Conservation (phyloP, 2,797 vertebrate genomes). For the Onychomys arenicola region DNA sequence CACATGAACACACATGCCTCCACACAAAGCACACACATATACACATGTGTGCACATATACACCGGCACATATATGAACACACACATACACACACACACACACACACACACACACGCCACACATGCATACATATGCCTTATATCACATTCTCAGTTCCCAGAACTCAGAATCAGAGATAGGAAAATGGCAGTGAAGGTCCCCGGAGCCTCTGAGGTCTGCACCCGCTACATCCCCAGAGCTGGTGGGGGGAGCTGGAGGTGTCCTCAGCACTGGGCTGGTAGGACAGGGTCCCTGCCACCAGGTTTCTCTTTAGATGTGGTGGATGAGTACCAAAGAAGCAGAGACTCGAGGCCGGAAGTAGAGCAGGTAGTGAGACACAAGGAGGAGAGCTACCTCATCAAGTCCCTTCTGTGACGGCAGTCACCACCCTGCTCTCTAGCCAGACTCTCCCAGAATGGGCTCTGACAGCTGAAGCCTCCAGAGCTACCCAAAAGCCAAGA, state of each 20-base stretch:
- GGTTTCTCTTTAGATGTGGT: rapidly evolving
- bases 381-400: not conserved
- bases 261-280: not conserved
- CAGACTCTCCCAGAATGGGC: not conserved
- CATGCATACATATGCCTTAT: not conserved
- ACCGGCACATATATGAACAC: not conserved
- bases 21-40: not conserved
- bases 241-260: rapidly evolving
- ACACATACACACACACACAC: not conserved
- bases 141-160: not conserved
- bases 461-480: rapidly evolving
- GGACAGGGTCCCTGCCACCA: not conserved
- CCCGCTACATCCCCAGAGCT: not conserved
- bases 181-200: no score
- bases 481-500: not conserved
- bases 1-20: not conserved
- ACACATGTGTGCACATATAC: no score
- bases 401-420: not conserved
- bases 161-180: not conserved
- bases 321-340: not conserved
- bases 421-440: rapidly evolving
- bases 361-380: no score
- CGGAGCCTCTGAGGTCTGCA: not conserved
- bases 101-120: not conserved
- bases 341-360: not conserved